Base-by-base conservation (phyloP, 1,140 invertebrate genomes). In the Teleogryllus occipitalis region DNA sequence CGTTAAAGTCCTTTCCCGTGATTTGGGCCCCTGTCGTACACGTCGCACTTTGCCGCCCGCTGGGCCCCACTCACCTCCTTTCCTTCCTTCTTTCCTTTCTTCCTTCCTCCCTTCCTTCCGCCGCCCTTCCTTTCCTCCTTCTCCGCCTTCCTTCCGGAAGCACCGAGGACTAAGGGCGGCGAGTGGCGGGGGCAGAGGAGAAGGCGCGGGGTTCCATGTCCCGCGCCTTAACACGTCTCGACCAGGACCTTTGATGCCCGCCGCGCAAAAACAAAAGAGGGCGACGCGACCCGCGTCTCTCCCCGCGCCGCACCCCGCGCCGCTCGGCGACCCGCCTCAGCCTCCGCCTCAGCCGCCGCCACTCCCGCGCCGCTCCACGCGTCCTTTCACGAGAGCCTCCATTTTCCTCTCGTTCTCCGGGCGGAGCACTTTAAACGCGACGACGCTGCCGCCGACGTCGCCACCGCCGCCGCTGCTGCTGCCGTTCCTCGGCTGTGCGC, bases 381-480 rank as follows among this genome's bases (percentile, higher is more conserved):
- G 18, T 65, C 54, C 54, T 65, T 65, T 65, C 54, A 65, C 54
- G 54, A 65, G 54, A 18, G 18, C 54, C 54, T 65, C 10, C 54
- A 74, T 15, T 79, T 54, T 22, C 78, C 65, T 73, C 72, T 79
- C 72, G 39, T 47, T 39, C n/a, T 73, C n/a, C 49, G 39, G 27
- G 73, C 15, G 27, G 78, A 75, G 74, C 79, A 76, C 79, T 76
- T 80, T 80, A 75, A 76, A 80, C 78, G 49, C 65, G 65, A 74
- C 78, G 74, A 22, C 27, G 74, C n/a, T 75, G 39, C 49, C 72
- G 76, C 79, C 73, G 47, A 75, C 39, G 27, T 8, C 18, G 15
- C 6, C 72, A 0, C 47, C 18, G 79, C 18, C 47, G 79, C 6
- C 22, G 27, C 27, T 5, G 5, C 27, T 39, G 27, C 27, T 5